Conservation (phyloP, 2,113 vertebrate genomes). For the Oophaga pumilio region DNA sequence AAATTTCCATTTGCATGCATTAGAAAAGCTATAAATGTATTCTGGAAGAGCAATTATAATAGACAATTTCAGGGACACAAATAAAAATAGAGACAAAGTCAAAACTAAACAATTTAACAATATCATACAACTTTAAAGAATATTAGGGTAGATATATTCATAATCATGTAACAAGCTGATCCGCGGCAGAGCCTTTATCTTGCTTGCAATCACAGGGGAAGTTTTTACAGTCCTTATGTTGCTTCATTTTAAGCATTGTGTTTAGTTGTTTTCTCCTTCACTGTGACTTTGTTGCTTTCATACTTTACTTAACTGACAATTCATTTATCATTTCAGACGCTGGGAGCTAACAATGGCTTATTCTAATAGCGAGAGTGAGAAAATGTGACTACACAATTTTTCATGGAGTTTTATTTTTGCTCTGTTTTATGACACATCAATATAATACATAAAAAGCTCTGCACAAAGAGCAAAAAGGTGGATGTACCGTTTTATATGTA, state of each 20-base stretch:
- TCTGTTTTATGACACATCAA: slow-evolving; percentile 12
- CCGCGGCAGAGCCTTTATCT: not conserved
- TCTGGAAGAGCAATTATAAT: slow-evolving; percentile 12
- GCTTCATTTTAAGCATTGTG: slow-evolving; percentile 3
- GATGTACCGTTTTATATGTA: not conserved
- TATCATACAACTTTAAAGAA: not conserved
- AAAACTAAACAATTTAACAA: not conserved
- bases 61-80: not conserved
- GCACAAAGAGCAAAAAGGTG: not conserved
- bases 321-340: slow-evolving; percentile 51
- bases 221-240: not conserved
- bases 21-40: not conserved
- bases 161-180: not conserved
- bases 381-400: slow-evolving; percentile 41
- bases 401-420: slow-evolving; percentile 29
- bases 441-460: slow-evolving; percentile 20
- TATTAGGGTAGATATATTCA: not conserved
- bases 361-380: slow-evolving; percentile 39
- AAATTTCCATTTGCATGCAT: not conserved
- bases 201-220: not conserved
- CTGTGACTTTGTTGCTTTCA: slow-evolving; percentile 53
- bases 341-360: slow-evolving; percentile 51
- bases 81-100: not conserved
- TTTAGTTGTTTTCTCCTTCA: slow-evolving; percentile 22
- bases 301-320: slow-evolving; percentile 51